Percentiles rank a stretch among this genome's conserved stretches.
These are phyloP conservation scores for Ichneumoninae sp. DNA, from an alignment of 2,888 invertebrate genomes.

Conservation along the genomic window DNA sequence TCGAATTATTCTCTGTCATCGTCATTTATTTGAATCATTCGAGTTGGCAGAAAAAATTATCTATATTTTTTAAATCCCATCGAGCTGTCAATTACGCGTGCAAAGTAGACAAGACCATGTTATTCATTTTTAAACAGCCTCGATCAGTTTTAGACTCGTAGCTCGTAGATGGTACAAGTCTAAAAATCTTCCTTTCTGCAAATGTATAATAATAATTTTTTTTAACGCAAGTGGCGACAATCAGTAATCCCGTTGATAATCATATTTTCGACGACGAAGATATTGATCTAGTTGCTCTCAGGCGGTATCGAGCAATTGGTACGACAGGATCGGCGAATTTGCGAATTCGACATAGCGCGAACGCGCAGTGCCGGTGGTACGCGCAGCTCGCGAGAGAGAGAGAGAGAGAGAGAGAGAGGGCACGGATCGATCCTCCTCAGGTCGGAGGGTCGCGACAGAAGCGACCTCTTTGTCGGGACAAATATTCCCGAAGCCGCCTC, in stretches of 20 bases:
- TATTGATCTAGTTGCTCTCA: neutral
- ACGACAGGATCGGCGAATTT: constrained; percentile 21
- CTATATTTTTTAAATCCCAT: too few relatives aligned
- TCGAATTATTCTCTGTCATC: too few relatives aligned
- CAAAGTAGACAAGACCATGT: too few relatives aligned
- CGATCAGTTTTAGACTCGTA: too few relatives aligned
- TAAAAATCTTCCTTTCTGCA: too few relatives aligned
- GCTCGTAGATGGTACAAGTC: too few relatives aligned
- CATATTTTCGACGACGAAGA: neutral
- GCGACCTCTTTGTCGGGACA: constrained; percentile 70
- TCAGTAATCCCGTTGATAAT: neutral
- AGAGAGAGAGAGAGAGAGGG: constrained; percentile 51
- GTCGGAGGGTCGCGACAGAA: constrained; percentile 70
- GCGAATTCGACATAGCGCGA: constrained; percentile 20
- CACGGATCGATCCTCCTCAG: constrained; percentile 78
- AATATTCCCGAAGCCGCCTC: constrained; percentile 40
- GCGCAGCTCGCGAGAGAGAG: constrained; percentile 56
- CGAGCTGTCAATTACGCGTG: too few relatives aligned
- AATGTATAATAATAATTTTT: too few relatives aligned
- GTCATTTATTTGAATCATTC: too few relatives aligned
- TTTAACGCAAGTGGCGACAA: too few relatives aligned
- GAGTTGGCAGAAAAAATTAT: too few relatives aligned
- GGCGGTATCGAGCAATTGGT: neutral
- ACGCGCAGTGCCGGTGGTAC: constrained; percentile 39
- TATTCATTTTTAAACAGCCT: too few relatives aligned